phyloP scores from a whole-genome alignment of 2,888 invertebrate species.

The Uropetala carovei region DNA sequence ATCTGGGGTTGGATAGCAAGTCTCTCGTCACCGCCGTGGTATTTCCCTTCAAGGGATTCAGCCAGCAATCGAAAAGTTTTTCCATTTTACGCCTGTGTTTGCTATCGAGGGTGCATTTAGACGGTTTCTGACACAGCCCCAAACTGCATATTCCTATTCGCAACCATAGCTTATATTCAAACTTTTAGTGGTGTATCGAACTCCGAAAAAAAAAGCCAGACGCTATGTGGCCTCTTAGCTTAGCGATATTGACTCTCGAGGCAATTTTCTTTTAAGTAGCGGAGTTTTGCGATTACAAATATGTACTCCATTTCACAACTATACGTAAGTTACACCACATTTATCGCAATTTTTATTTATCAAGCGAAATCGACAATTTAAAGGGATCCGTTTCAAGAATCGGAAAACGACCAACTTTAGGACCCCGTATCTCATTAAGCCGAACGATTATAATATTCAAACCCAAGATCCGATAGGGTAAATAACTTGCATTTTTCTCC shows the following conservation, averaged over 20 bases:
- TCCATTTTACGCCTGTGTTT: background rate
- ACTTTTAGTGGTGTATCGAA: background rate
- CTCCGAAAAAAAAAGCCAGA: background rate
- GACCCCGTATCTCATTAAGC: background rate
- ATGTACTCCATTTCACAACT: no score
- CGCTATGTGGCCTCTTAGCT: background rate
- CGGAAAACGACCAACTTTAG: background rate
- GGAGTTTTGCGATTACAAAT: no score
- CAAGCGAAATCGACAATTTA: background rate
- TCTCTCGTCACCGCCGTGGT: background rate
- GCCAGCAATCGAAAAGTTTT: background rate
- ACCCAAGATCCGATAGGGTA: background rate
- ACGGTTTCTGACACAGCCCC: background rate
- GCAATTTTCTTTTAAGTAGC: background rate
- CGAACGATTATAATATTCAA: slow-evolving; percentile 6
- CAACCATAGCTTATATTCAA: background rate
- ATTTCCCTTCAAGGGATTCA: background rate
- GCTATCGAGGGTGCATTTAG: background rate
- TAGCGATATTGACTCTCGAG: slow-evolving; percentile 15
- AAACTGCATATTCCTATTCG: background rate
- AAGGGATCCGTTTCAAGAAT: background rate
- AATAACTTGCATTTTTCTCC: slow-evolving; percentile 31
- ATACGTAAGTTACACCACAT: background rate
- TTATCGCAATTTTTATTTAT: background rate
- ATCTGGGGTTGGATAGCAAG: no score